phyloP scores from a whole-genome alignment of 1,140 invertebrate species.

The Nymphalis io region DNA sequence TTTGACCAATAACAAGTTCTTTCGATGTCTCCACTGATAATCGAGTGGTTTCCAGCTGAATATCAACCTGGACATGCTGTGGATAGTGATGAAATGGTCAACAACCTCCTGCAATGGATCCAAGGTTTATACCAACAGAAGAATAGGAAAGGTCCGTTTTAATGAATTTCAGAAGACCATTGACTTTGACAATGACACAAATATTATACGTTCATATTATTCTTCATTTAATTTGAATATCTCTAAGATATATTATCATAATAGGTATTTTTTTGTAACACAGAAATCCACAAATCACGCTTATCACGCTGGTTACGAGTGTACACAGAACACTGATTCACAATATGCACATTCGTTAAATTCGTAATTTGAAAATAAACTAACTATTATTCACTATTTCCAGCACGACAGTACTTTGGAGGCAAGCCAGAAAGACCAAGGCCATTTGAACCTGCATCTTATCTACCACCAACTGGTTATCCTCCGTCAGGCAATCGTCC shows the following conservation, averaged over 20 bases:
- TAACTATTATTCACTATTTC: slow-evolving; percentile 46
- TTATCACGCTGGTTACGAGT: slow-evolving; percentile 19
- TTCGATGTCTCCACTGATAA: slow-evolving; percentile 37
- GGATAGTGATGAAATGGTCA: slow-evolving; percentile 85
- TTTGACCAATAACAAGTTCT: slow-evolving; percentile 27
- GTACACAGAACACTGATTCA: slow-evolving; percentile 21
- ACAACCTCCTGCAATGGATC: slow-evolving; percentile 87
- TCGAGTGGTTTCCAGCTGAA: slow-evolving; percentile 68
- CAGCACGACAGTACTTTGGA: slow-evolving; percentile 84
- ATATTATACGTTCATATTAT: background rate
- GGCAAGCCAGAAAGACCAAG: slow-evolving; percentile 84
- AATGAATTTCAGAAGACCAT: slow-evolving; percentile 7
- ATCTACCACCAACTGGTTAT: slow-evolving; percentile 74
- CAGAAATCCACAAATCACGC: slow-evolving; percentile 7
- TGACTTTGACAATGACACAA: slow-evolving; percentile 4
- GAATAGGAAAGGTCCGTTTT: slow-evolving; percentile 83
- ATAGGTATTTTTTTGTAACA: background rate
- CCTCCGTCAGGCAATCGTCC: slow-evolving; percentile 72
- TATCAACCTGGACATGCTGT: slow-evolving; percentile 62
- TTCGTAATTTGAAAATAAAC: background rate
- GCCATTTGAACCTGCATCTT: slow-evolving; percentile 83
- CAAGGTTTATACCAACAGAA: slow-evolving; percentile 85
- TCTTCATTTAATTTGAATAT: too few species aligned
- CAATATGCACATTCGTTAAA: slow-evolving; percentile 17
- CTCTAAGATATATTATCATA: background rate